Conservation (phyloP, 2,888 invertebrate genomes). For the Siphlonurus alternatus region DNA sequence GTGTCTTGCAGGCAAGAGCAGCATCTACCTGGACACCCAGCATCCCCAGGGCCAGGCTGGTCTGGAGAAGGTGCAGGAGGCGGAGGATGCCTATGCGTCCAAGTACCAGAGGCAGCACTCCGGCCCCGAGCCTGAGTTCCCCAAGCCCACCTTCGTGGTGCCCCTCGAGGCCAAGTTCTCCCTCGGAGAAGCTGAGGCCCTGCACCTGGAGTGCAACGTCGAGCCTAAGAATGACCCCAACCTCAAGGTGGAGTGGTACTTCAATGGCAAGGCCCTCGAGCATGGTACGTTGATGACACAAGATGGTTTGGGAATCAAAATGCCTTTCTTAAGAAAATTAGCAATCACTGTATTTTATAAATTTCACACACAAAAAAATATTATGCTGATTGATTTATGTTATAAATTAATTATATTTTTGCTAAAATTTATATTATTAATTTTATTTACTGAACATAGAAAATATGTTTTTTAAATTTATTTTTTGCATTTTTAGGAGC, state of each 20-base stretch:
- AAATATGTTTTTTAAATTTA: too few relatives aligned
- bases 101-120: slow-evolving; percentile 51
- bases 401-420: background rate
- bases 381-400: background rate
- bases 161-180: slow-evolving; percentile 66
- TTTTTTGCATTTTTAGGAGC: slow-evolving; percentile 42
- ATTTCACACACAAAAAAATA: too few relatives aligned
- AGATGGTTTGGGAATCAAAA: background rate
- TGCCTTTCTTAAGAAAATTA: background rate
- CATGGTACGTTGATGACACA: slow-evolving; percentile 35
- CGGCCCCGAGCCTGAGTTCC: slow-evolving; percentile 57
- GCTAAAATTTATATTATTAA: background rate
- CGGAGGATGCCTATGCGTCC: slow-evolving; percentile 62
- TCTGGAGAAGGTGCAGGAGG: slow-evolving; percentile 73
- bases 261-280: slow-evolving; percentile 74
- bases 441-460: background rate
- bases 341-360: background rate
- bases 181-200: slow-evolving; percentile 61
- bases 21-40: slow-evolving; percentile 75
- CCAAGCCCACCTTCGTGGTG: slow-evolving; percentile 72
- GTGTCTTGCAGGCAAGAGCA: slow-evolving; percentile 23
- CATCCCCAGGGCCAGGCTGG: slow-evolving; percentile 89
- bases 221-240: slow-evolving; percentile 88
- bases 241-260: slow-evolving; percentile 84
- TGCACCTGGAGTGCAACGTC: slow-evolving; percentile 87